Percentiles rank a stretch among this genome's conserved stretches.
These are phyloP conservation scores for Athalia circularis DNA, from an alignment of 2,888 invertebrate species.

Conservation along the genomic window DNA sequence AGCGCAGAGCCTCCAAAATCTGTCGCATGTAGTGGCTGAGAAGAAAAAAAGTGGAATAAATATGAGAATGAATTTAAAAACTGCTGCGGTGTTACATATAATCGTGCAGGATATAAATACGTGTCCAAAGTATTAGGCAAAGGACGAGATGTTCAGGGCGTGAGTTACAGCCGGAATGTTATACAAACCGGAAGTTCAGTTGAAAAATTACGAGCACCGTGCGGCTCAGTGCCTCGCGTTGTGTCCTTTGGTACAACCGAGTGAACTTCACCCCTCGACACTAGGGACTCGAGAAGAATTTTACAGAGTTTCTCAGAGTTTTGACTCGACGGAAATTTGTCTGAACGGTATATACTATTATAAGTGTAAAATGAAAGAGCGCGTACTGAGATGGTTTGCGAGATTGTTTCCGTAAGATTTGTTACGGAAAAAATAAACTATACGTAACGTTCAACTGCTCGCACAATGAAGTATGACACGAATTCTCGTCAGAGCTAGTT, in stretches of 20 bases:
- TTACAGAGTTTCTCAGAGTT: not conserved
- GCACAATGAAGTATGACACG: no score
- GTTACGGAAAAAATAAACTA: no score
- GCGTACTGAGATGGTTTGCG: not conserved
- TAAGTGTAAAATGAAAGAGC: not conserved
- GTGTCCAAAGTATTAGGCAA: not conserved
- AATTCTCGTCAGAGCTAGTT: no score
- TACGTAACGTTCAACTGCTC: no score
- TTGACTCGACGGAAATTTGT: conserved; percentile 16
- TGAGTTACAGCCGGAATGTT: not conserved
- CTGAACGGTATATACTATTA: not conserved
- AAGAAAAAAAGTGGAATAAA: conserved; percentile 61
- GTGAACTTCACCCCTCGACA: conserved; percentile 6
- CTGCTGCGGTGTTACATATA: no score
- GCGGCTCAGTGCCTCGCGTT: conserved; percentile 1
- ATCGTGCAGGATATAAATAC: not conserved
- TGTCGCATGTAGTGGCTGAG: conserved; percentile 98
- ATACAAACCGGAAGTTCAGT: conserved; percentile 3
- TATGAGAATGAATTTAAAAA: conserved; percentile 36
- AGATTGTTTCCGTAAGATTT: no score
- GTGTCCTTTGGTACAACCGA: conserved; percentile 18
- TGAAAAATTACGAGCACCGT: conserved; percentile 5
- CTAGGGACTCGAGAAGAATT: not conserved
- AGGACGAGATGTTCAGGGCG: no score
- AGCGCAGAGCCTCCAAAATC: conserved; percentile 96